phyloP scores from a whole-genome alignment of 1,140 invertebrate genomes.

The Bombus superbus region DNA sequence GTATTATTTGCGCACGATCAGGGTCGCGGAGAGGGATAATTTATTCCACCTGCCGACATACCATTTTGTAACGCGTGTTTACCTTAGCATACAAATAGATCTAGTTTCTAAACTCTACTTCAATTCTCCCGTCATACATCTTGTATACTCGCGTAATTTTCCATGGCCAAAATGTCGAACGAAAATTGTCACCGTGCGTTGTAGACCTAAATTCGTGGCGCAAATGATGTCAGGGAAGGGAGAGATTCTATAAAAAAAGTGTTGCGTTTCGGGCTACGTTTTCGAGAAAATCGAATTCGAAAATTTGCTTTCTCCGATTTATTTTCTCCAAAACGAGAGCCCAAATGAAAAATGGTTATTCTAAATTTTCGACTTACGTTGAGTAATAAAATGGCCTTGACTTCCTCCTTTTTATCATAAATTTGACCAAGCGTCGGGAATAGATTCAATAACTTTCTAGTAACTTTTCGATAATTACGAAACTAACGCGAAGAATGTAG shows the following conservation, averaged over 20 bases:
- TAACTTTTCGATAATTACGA: neutral
- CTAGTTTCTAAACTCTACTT: neutral
- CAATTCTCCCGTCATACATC: too few relatives aligned
- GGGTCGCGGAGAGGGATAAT: conserved; percentile 33
- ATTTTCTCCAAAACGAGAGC: too few relatives aligned
- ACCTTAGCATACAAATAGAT: neutral
- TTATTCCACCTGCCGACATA: conserved; percentile 9
- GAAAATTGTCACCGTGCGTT: neutral
- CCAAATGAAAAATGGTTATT: too few relatives aligned
- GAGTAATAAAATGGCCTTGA: neutral
- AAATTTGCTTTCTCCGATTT: too few relatives aligned
- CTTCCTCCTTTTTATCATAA: too few relatives aligned
- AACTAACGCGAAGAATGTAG: neutral
- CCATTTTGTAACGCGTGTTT: conserved; percentile 17
- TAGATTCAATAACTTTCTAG: neutral
- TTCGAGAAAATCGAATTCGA: too few relatives aligned
- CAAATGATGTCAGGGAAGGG: too few relatives aligned
- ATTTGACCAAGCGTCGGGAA: neutral
- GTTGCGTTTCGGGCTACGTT: too few relatives aligned
- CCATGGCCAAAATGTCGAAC: neutral
- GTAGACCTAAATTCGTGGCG: too few relatives aligned
- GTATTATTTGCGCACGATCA: conserved; percentile 47
- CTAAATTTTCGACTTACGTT: neutral
- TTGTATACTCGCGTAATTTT: neutral
- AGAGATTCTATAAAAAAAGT: too few relatives aligned